phyloP scores from a whole-genome alignment of 2,797 vertebrate species.

The Mionectes olivaceus region DNA sequence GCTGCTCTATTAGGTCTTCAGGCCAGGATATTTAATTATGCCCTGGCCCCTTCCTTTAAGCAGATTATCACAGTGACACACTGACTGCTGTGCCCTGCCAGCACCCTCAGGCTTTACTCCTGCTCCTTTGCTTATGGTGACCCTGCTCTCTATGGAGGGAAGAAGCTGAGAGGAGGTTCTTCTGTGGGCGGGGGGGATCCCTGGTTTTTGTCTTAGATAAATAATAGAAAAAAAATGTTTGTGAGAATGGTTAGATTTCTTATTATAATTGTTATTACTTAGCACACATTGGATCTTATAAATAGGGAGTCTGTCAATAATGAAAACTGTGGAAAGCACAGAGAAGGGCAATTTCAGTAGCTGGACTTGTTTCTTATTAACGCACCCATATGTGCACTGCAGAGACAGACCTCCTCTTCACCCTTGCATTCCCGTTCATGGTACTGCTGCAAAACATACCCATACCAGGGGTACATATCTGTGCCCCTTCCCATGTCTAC shows the following conservation, averaged over 20 bases:
- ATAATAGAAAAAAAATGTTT: not conserved
- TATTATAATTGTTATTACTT: not conserved
- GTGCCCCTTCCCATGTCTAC: rapidly evolving
- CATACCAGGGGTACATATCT: rapidly evolving
- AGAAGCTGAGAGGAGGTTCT: not conserved
- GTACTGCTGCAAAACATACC: not conserved
- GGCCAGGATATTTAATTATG: constrained; percentile 54
- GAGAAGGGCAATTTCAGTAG: not conserved
- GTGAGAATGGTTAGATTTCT: not conserved
- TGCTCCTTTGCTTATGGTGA: not conserved
- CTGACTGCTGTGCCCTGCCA: constrained; percentile 4
- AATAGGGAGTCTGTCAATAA: not conserved
- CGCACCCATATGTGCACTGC: not conserved
- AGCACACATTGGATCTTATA: not conserved
- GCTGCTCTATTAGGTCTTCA: constrained; percentile 33
- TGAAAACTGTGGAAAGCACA: not conserved
- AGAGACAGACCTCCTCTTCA: not conserved
- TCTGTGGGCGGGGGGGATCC: not conserved
- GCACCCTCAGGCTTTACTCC: not conserved
- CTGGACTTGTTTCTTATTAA: not conserved
- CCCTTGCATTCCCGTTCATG: rapidly evolving
- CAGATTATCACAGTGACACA: constrained; percentile 52
- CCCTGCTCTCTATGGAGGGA: not conserved
- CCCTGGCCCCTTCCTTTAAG: constrained; percentile 21
- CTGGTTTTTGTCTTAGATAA: not conserved